A percentile compares a stretch with the other conserved stretches of the same genome.
Evolutionary conservation across 2,797 vertebrate species (phyloP).

Genomic region (Acanthurus leucopareius): DNA sequence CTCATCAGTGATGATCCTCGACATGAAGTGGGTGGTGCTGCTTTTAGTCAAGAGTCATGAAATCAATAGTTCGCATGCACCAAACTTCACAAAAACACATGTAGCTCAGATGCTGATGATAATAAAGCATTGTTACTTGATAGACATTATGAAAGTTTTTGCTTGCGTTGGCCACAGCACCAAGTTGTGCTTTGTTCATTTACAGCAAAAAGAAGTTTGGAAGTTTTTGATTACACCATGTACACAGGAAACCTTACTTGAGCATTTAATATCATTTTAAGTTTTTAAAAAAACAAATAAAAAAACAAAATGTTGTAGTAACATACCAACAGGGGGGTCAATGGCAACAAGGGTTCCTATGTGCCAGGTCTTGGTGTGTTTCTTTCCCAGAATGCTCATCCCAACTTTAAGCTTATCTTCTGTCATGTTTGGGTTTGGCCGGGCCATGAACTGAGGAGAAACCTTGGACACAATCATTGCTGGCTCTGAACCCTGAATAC

Average conservation of each 20-base stretch:
- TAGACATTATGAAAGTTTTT: neutral
- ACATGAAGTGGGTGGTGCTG: too few species aligned
- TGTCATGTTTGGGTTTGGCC: constrained; percentile 86
- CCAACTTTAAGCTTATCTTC: constrained; percentile 92
- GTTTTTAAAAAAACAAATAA: neutral
- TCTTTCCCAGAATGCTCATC: constrained; percentile 97
- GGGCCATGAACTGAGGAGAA: constrained; percentile 73
- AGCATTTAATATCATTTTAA: neutral
- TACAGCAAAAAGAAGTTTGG: too few species aligned
- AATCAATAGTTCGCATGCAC: too few species aligned
- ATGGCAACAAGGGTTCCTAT: constrained; percentile 93
- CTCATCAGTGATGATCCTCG: too few species aligned
- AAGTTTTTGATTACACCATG: too few species aligned
- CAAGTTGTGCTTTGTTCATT: too few species aligned
- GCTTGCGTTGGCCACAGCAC: too few species aligned
- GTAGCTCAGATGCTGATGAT: too few species aligned
- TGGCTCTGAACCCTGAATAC: constrained; percentile 57
- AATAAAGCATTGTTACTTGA: too few species aligned
- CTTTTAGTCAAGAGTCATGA: too few species aligned
- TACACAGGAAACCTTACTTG: neutral
- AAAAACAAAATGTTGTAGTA: neutral
- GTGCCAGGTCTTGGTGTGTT: constrained; percentile 98
- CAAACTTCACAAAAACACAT: too few species aligned
- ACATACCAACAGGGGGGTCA: constrained; percentile 86
- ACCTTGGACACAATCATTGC: constrained; percentile 84